Base-by-base conservation (phyloP, 2,113 vertebrate species). In the Condylura cristata region DNA sequence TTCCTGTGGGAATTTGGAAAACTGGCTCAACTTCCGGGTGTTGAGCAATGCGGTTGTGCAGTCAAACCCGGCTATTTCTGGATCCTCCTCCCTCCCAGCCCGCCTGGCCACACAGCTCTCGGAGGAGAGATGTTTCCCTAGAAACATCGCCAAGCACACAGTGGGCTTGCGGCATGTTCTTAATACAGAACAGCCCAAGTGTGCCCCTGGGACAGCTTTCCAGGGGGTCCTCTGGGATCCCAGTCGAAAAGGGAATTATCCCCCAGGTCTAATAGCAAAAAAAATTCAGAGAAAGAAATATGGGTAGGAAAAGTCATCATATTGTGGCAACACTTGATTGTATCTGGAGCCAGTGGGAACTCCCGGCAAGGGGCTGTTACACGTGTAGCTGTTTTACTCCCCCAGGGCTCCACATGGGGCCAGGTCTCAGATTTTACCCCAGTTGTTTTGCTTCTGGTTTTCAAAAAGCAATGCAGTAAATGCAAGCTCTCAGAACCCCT, bases 11-110 rank as follows among this genome's bases (percentile, higher is more conserved):
- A 97, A 93, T 46, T 80, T 97, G 94, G 90, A 93, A 97, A 97
- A 91, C 85, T 51, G 89, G 97, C 95, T 89, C 96, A 72, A 93
- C 92, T 80, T 91, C 94, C 95, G 78, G 88, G 72, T 74, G 97
- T 96, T 90, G 89, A 96, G 93, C 94, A 96, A 95, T 96, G 70
- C 26, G 46, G 84, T 91, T 89, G 61, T 93, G 89, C 86, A 76
- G 92, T 96, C 96, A 97, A 86, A 97, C 86, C 70, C 32, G 65
- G 85, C 75, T 97, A 70, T 97, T 98, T 98, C 97, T 95, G 95
- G 96, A 97, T 97, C 95, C 68, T 84, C 94, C 46, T 81, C 93
- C 56, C 91, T 91, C 74, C 63, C 28, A 3, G 74, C 48, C 97
- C 96, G 93, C 78, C 24, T n/a, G 58, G 79, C 92, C 89, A 96